Conservation (phyloP, 2,797 vertebrate genomes). For the Pseudochirops cupreus region DNA sequence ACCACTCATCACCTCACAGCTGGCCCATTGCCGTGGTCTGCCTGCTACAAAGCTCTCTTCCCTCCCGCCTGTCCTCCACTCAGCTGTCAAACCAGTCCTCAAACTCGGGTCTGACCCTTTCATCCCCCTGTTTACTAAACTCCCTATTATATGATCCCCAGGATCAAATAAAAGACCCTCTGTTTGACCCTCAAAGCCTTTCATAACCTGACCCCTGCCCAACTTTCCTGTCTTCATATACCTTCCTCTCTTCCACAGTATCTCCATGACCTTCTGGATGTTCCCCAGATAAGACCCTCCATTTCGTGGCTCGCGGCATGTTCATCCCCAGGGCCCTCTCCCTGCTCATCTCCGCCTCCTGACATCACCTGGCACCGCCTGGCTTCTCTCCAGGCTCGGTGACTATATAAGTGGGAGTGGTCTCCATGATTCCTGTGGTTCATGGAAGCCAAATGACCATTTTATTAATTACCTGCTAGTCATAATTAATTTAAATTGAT, state of each 20-base stretch:
- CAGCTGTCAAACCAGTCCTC: neutral
- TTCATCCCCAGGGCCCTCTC: too few relatives aligned
- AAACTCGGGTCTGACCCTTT: neutral
- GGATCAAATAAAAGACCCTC: neutral
- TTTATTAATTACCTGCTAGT: neutral
- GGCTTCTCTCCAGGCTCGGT: neutral
- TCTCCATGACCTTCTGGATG: neutral
- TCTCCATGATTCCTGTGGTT: neutral
- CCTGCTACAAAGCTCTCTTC: neutral
- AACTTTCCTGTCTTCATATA: neutral
- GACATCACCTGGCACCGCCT: neutral
- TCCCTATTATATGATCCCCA: neutral
- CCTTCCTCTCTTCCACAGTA: neutral
- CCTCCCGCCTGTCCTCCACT: neutral
- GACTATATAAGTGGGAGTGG: neutral
- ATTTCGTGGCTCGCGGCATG: too few relatives aligned
- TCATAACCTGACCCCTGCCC: neutral
- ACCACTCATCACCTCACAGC: neutral
- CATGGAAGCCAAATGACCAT: neutral
- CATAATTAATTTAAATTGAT: too few relatives aligned
- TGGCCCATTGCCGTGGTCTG: neutral
- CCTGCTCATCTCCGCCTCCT: neutral
- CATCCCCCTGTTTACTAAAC: neutral
- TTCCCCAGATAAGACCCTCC: neutral
- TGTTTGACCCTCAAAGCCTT: neutral